Conservation (phyloP, 2,113 vertebrate genomes). For the Pyxicephalus adspersus region DNA sequence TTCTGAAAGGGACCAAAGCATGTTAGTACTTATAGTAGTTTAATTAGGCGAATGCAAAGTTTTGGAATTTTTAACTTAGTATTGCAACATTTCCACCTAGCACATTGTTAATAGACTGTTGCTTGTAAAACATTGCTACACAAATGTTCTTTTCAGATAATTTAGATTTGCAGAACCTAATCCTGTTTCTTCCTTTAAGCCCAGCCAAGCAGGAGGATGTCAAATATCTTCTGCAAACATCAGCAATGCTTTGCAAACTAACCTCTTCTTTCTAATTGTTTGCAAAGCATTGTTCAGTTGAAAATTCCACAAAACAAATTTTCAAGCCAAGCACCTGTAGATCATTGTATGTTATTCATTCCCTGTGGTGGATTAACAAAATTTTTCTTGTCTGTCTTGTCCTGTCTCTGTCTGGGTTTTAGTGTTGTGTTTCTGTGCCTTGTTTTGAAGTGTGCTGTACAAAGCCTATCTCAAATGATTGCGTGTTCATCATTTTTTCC, state of each 20-base stretch:
- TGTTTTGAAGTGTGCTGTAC: constrained; percentile 50
- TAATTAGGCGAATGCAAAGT: constrained; percentile 30
- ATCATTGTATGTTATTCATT: constrained; percentile 28
- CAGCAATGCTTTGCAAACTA: not conserved
- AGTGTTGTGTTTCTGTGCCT: constrained; percentile 51
- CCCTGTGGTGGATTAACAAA: constrained; percentile 8
- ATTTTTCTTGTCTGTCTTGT: constrained; percentile 47
- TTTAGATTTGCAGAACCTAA: not conserved
- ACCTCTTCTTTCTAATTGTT: not conserved
- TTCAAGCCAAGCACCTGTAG: constrained; percentile 13
- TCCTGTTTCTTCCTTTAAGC: not conserved
- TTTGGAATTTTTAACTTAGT: constrained; percentile 19
- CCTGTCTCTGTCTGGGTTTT: constrained; percentile 18
- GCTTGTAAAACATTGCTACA: not conserved
- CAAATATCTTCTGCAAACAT: not conserved
- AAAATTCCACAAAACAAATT: not conserved
- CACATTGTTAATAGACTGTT: constrained; percentile 17
- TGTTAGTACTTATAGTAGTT: constrained; percentile 34
- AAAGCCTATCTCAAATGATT: not conserved
- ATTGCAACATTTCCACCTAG: constrained; percentile 21
- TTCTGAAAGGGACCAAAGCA: constrained; percentile 47
- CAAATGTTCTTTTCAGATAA: constrained; percentile 3
- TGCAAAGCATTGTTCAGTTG: not conserved
- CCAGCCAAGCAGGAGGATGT: not conserved
- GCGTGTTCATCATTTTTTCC: not conserved